Base-by-base conservation (phyloP, 1,140 invertebrate species). In the Orussus abietinus region DNA sequence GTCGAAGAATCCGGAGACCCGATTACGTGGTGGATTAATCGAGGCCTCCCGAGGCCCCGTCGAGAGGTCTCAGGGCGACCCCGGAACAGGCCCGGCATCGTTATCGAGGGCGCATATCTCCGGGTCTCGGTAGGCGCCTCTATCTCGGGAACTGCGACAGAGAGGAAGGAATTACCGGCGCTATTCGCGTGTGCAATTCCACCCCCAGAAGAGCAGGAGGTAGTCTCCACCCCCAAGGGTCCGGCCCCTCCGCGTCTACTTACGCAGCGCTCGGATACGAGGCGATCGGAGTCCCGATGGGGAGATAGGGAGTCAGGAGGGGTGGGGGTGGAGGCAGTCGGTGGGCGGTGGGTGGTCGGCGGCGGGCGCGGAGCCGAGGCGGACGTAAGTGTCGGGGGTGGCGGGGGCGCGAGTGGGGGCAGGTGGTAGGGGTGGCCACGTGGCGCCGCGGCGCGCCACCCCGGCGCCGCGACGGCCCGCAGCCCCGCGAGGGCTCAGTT, bases 371-470 rank as follows among this genome's bases (percentile, higher is more conserved):
- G 49, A 46, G 48, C 48, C 15, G 41, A 31, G 13, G 21, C 7
- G 21, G n/a, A 15, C 10, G 22, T 9, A 22, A 20, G 13, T 17
- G 4, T 29, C 36, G 28, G 14, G 21, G 21, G 20, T 11, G n/a
- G 18, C 14, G 25, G 18, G 32, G 35, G 34, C 29, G 26, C 40
- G 32, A 47, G 28, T 25, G 31, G 46, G 42, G 41, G 45, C 21
- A 45, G 43, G 45, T 41, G 30, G 54, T 55, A 55, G 58, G 57
- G 59, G 58, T 69, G 59, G 64, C 58, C 67, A 67, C 66, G 67
- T 67, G 66, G 67, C 66, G 66, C 67, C 67, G 62, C 57, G 67
- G 64, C 67, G 67, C 67, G 67, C 53, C 67, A 53, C 52, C 47
- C 50, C 57, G 67, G 67, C 67, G 67, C 67, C n/a, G n/a, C 67